Percentiles rank a stretch among this genome's conserved stretches.
These are phyloP conservation scores for Macropis europaea DNA, from an alignment of 2,888 invertebrate species.

Conservation along the genomic window DNA sequence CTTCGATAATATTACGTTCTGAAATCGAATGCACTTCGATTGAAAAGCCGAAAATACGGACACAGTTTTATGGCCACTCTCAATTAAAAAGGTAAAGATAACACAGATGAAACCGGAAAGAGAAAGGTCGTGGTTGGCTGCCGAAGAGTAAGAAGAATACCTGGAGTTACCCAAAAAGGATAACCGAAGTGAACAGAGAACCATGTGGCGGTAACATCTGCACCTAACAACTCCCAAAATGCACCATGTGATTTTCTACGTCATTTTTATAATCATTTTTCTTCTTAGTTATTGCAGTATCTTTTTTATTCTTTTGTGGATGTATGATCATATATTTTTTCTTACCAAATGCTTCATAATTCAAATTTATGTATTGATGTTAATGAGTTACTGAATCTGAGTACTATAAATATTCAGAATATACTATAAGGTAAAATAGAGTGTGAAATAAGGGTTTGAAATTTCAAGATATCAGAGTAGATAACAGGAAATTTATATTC, in stretches of 20 bases:
- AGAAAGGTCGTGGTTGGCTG: constrained; percentile 21
- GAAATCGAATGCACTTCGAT: too few relatives aligned
- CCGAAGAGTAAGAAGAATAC: not conserved
- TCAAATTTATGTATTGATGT: too few relatives aligned
- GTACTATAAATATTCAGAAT: too few relatives aligned
- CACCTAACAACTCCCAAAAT: not conserved
- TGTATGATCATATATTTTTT: too few relatives aligned
- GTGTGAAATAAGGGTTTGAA: too few relatives aligned
- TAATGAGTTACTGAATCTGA: too few relatives aligned
- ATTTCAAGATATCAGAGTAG: not conserved
- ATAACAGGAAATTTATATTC: not conserved
- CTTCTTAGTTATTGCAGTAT: too few relatives aligned
- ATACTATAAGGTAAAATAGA: too few relatives aligned
- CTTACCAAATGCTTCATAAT: too few relatives aligned
- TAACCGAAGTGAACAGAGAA: constrained; percentile 1
- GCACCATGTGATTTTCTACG: not conserved
- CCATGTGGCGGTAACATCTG: constrained; percentile 3
- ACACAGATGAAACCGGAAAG: constrained; percentile 17
- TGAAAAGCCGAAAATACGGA: not conserved
- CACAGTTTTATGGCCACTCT: not conserved
- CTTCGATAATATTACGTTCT: too few relatives aligned
- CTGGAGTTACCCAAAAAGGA: constrained; percentile 6
- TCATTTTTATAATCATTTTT: not conserved
- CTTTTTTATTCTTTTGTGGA: too few relatives aligned
- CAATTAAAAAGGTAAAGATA: constrained; percentile 20